phyloP scores from a whole-genome alignment of 2,797 vertebrate species.

The Myotis vivesi region DNA sequence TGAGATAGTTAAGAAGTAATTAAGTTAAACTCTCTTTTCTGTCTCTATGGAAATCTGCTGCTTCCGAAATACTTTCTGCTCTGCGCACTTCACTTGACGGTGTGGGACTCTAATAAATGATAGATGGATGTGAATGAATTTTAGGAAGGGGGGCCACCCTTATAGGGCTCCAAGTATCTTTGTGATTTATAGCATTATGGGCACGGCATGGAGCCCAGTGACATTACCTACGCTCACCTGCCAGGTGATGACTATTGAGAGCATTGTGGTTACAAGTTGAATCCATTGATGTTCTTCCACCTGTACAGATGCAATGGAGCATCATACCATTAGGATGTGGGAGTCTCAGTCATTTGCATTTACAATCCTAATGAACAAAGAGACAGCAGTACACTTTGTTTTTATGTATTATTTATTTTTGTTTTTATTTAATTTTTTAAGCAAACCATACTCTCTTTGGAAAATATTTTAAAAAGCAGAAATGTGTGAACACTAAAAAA shows the following conservation, averaged over 20 bases:
- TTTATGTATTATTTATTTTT: not conserved
- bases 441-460: not conserved
- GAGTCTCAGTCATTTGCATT: not conserved
- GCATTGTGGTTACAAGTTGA: not conserved
- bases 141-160: not conserved
- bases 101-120: not conserved
- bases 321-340: not conserved
- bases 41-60: not conserved
- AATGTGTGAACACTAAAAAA: constrained; percentile 4
- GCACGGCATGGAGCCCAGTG: not conserved
- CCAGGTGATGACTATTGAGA: not conserved
- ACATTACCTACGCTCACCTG: not conserved
- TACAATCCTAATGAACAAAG: not conserved
- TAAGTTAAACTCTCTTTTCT: not conserved
- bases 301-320: not conserved
- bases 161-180: not conserved
- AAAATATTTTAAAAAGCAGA: constrained; percentile 8
- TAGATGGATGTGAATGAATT: not conserved
- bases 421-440: constrained; percentile 47
- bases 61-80: not conserved
- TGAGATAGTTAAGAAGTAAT: constrained; percentile 28
- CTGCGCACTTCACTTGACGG: not conserved
- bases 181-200: not conserved
- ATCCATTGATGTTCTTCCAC: not conserved
- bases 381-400: not conserved